Percentiles rank a stretch among this genome's conserved stretches.
Evolutionary conservation across 2,797 vertebrate genomes (phyloP).

Genomic region (Peromyscus attwateri): DNA sequence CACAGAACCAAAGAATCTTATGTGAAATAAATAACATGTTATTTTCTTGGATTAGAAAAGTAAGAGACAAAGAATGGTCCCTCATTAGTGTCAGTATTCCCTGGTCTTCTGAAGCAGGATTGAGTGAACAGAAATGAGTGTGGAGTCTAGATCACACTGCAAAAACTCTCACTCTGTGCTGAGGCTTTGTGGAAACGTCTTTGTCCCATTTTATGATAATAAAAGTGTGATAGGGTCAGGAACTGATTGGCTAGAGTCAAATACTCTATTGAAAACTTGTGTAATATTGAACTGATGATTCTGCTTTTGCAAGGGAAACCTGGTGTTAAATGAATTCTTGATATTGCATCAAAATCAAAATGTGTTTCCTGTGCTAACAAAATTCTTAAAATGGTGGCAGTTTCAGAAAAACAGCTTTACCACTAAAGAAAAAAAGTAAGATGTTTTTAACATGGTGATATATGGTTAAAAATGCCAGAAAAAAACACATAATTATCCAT

Average conservation of each 20-base stretch:
- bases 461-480: conserved; percentile 1
- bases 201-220: conserved; percentile 49
- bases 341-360: conserved; percentile 43
- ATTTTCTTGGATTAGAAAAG: neutral
- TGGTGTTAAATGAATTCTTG: conserved; percentile 62
- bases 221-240: neutral
- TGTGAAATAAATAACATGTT: neutral
- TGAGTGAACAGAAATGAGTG: conserved; percentile 50
- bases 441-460: neutral
- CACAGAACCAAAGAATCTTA: neutral
- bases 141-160: neutral
- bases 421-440: conserved; percentile 6
- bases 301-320: conserved; percentile 9
- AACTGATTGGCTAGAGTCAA: conserved; percentile 14
- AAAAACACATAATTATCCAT: neutral
- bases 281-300: conserved; percentile 22
- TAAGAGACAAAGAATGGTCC: neutral
- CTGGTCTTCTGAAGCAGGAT: conserved; percentile 17
- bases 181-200: conserved; percentile 37
- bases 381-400: conserved; percentile 46
- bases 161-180: neutral
- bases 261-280: conserved; percentile 15
- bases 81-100: neutral
- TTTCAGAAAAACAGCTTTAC: conserved; percentile 64
- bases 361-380: conserved; percentile 77